Evolutionary conservation across 2,797 vertebrate species (phyloP).

Genomic region (Fistularia tabacaria): DNA sequence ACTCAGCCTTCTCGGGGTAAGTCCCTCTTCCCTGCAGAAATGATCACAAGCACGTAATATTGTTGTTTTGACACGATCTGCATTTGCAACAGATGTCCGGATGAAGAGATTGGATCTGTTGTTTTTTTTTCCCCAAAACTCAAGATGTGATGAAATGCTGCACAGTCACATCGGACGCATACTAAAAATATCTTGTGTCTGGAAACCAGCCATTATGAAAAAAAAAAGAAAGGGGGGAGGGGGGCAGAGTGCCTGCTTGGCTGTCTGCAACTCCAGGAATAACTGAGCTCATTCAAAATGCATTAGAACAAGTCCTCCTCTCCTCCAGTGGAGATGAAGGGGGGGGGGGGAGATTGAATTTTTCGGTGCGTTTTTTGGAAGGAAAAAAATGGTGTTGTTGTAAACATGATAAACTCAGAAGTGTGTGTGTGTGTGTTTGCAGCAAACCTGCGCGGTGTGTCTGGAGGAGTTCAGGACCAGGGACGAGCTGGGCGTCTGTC

Average conservation of each 20-base stretch:
- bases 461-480: slow-evolving; percentile 82
- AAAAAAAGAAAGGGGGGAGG: no score
- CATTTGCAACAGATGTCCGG: slow-evolving; percentile 2
- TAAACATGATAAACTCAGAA: slow-evolving; percentile 2
- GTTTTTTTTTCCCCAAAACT: slow-evolving; percentile 4
- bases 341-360: no score
- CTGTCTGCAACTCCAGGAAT: slow-evolving; percentile 34
- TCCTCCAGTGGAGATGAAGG: no score
- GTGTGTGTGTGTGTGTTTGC: slow-evolving; percentile 24
- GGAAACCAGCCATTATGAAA: slow-evolving; percentile 20
- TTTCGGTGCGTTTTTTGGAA: no score
- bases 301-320: slow-evolving; percentile 11
- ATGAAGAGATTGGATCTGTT: neutral
- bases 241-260: slow-evolving; percentile 4
- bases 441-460: slow-evolving; percentile 85
- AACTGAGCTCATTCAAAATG: slow-evolving; percentile 51
- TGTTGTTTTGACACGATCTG: neutral
- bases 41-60: no score
- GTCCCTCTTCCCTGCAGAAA: slow-evolving; percentile 29
- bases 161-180: slow-evolving; percentile 19
- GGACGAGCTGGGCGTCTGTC: slow-evolving; percentile 82
- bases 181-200: slow-evolving; percentile 24
- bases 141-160: slow-evolving; percentile 29
- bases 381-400: neutral
- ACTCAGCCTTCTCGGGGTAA: slow-evolving; percentile 80